These are phyloP conservation scores for Julus scanicus DNA, from an alignment of 2,888 invertebrate species.

Conservation along the genomic window DNA sequence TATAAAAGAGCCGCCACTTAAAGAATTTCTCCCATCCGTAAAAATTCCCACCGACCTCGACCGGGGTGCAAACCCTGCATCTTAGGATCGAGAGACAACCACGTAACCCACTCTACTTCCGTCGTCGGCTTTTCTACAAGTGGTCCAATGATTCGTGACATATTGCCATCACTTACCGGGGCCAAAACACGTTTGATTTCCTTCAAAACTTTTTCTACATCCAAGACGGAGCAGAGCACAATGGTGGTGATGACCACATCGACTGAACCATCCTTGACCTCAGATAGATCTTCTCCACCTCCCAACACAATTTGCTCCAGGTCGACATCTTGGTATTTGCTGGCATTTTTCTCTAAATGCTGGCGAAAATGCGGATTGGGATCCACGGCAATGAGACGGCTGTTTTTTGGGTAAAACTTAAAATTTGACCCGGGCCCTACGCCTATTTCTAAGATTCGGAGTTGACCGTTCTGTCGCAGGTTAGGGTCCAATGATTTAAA, in stretches of 20 bases:
- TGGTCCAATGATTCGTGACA: background rate
- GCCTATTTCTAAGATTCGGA: constrained; percentile 57
- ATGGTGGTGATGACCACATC: constrained; percentile 56
- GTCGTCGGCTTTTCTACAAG: too few relatives aligned
- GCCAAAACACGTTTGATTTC: constrained; percentile 57
- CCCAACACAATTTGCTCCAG: constrained; percentile 54
- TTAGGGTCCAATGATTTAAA: constrained; percentile 46
- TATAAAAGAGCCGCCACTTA: too few relatives aligned
- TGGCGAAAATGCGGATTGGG: constrained; percentile 55
- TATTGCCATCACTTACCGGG: constrained; percentile 53
- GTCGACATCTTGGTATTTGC: constrained; percentile 47
- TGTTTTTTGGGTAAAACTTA: constrained; percentile 55
- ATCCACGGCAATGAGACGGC: constrained; percentile 54
- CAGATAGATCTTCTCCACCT: constrained; percentile 51
- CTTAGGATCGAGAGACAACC: too few relatives aligned
- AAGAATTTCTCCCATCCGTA: too few relatives aligned
- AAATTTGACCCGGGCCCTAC: constrained; percentile 57
- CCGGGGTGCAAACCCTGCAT: too few relatives aligned
- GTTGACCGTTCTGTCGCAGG: constrained; percentile 35
- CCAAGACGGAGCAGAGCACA: constrained; percentile 54
- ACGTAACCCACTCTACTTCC: too few relatives aligned
- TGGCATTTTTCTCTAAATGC: constrained; percentile 25
- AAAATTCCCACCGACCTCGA: too few relatives aligned
- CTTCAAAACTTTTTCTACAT: constrained; percentile 44
- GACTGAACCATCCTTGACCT: constrained; percentile 51